Percentiles rank a stretch among this genome's conserved stretches.
Conservation (phyloP, 2,113 vertebrate species). For the Australoheros scitulus region DNA sequence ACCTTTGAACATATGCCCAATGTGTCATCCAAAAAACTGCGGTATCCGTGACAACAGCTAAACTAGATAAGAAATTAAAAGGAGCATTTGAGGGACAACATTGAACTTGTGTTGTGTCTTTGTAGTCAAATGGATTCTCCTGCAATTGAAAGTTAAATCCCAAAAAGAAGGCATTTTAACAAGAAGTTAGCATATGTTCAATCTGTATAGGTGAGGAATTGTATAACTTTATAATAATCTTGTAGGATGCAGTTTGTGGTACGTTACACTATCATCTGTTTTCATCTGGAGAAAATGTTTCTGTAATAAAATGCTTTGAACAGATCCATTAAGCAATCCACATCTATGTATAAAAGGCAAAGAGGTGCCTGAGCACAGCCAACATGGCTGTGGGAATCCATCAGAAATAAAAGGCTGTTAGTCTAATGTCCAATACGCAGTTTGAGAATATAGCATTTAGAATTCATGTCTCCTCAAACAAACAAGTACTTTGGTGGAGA, state of each 20-base stretch:
- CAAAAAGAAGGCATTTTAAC: background rate
- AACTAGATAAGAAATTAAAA: rapidly evolving
- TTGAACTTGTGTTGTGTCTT: background rate
- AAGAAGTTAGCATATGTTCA: background rate
- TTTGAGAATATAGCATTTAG: background rate
- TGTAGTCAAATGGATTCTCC: background rate
- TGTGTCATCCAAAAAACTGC: too few species aligned
- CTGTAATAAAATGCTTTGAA: background rate
- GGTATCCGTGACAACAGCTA: background rate
- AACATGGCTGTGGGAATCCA: background rate
- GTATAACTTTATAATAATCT: too few species aligned
- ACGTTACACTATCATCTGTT: too few species aligned
- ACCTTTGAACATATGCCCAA: too few species aligned
- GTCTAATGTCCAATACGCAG: too few species aligned
- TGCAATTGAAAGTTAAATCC: background rate
- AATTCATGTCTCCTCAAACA: background rate
- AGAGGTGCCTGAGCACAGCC: background rate
- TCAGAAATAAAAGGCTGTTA: background rate
- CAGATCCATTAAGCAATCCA: background rate
- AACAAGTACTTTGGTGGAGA: background rate
- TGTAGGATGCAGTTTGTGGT: too few species aligned
- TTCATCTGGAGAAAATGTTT: too few species aligned
- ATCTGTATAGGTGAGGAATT: background rate
- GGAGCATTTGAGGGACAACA: background rate
- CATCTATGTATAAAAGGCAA: background rate